Evolutionary conservation across 2,888 invertebrate genomes (phyloP).

Genomic region (Microplitis manilae): DNA sequence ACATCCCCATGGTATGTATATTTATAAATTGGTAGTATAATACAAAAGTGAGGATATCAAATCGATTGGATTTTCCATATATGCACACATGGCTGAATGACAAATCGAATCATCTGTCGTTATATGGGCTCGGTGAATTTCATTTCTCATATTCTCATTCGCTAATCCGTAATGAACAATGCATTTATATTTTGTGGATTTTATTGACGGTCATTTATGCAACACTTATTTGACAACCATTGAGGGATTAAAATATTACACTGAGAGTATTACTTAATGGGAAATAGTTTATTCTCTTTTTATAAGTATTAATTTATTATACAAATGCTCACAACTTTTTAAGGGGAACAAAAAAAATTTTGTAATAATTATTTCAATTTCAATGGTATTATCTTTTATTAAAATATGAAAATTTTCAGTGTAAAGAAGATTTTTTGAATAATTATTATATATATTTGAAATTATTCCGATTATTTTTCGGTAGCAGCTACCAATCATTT

Average conservation of each 20-base stretch:
- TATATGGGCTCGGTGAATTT: slow-evolving; percentile 24
- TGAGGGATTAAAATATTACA: slow-evolving; percentile 31
- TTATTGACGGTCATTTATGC: slow-evolving; percentile 19
- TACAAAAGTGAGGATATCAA: slow-evolving; percentile 17
- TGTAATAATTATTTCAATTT: too few relatives aligned
- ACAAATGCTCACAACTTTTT: neutral
- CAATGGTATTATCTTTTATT: too few relatives aligned
- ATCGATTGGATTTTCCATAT: slow-evolving; percentile 19
- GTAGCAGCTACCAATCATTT: too few relatives aligned
- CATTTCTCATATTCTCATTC: slow-evolving; percentile 16
- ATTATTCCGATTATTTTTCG: too few relatives aligned
- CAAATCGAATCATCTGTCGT: slow-evolving; percentile 42
- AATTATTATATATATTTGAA: too few relatives aligned
- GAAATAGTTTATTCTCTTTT: slow-evolving; percentile 38
- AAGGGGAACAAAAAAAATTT: neutral
- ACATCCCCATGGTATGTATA: neutral
- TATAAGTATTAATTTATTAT: neutral
- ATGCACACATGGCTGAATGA: slow-evolving; percentile 25
- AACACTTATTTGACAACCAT: slow-evolving; percentile 13
- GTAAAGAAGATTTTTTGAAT: too few relatives aligned
- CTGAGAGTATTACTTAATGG: slow-evolving; percentile 23
- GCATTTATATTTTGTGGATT: slow-evolving; percentile 27
- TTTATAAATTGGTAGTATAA: neutral
- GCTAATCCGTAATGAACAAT: slow-evolving; percentile 32
- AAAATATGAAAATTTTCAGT: too few relatives aligned